A percentile compares a stretch with the other conserved stretches of the same genome.
Evolutionary conservation across 2,113 vertebrate species (phyloP).

Genomic region (Spilogale gracilis): DNA sequence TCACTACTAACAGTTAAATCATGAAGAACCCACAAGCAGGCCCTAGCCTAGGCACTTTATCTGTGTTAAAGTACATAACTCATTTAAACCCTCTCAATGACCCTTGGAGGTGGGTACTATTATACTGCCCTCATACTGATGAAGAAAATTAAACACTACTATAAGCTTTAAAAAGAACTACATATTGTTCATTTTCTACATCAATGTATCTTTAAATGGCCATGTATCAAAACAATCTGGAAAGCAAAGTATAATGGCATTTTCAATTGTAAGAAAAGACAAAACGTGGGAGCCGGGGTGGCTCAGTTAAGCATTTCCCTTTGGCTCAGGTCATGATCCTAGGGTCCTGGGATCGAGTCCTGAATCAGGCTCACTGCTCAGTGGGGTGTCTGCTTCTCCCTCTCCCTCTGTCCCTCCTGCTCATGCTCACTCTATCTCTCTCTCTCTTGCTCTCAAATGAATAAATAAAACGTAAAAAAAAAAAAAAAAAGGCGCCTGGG

Average conservation of each 20-base stretch:
- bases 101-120: slow-evolving; percentile 24
- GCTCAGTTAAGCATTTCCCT: neutral
- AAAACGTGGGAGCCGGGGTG: neutral
- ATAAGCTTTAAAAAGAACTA: slow-evolving; percentile 10
- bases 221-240: slow-evolving; percentile 48
- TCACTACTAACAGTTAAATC: slow-evolving; percentile 22
- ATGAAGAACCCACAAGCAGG: slow-evolving; percentile 15
- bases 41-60: slow-evolving; percentile 31
- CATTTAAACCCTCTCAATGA: slow-evolving; percentile 25
- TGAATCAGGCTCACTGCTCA: too few species aligned
- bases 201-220: slow-evolving; percentile 16
- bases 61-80: neutral
- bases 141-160: slow-evolving; percentile 52
- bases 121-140: slow-evolving; percentile 37
- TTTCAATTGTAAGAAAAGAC: slow-evolving; percentile 47
- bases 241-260: slow-evolving; percentile 53
- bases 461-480: neutral
- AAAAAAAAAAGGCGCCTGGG: too few species aligned
- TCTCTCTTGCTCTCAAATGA: neutral
- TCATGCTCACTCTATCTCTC: neutral
- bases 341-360: too few species aligned
- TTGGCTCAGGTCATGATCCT: neutral
- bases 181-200: slow-evolving; percentile 51
- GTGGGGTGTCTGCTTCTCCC: neutral
- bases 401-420: neutral